These are phyloP conservation scores for Rhogogaster chlorosoma DNA, from an alignment of 2,888 invertebrate genomes.

Conservation along the genomic window DNA sequence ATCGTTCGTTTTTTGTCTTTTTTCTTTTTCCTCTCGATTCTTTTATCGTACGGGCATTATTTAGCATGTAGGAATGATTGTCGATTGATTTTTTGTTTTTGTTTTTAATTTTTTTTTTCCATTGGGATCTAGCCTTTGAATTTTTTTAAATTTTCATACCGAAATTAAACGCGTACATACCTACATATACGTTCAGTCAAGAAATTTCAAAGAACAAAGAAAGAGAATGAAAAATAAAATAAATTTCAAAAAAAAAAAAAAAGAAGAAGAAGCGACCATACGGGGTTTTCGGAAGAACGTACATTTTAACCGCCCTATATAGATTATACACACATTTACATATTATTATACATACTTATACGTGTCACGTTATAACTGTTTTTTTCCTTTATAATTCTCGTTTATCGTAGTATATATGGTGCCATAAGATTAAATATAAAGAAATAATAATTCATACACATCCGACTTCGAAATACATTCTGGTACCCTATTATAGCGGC, in stretches of 20 bases:
- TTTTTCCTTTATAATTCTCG: constrained; percentile 2
- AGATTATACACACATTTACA: constrained; percentile 12
- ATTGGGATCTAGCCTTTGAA: neutral
- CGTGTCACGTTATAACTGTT: constrained; percentile 21
- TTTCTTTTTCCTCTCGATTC: neutral
- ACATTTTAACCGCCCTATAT: neutral
- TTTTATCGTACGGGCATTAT: neutral
- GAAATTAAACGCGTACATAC: neutral
- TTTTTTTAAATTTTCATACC: neutral
- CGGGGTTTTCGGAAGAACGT: neutral
- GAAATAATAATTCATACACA: neutral
- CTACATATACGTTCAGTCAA: neutral
- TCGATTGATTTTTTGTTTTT: neutral
- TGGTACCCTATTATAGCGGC: neutral
- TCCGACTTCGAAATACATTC: constrained; percentile 31
- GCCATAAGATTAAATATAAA: constrained; percentile 42
- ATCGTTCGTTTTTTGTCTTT: neutral
- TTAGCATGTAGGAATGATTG: constrained; percentile 9
- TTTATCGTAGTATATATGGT: constrained; percentile 33
- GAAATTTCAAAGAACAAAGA: neutral
- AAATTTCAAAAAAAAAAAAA: neutral
- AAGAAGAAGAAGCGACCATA: neutral
- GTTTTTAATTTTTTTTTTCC: neutral
- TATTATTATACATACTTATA: neutral
- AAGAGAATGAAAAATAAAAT: neutral